Base-by-base conservation (phyloP, 2,888 invertebrate species). In the Copidosoma aretas region DNA sequence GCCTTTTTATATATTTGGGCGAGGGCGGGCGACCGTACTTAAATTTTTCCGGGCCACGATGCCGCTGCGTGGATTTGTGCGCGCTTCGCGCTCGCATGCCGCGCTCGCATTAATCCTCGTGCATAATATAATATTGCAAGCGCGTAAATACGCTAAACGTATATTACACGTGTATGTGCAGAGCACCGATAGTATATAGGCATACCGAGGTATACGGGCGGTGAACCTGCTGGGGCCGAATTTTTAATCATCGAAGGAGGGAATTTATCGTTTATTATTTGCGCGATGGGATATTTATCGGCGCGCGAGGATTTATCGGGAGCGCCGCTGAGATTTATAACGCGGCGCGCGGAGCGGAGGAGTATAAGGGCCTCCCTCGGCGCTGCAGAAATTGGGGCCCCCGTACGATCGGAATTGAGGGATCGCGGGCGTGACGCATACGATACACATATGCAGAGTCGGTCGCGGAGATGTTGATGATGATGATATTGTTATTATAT, bases 401-500 rank as follows among this genome's bases (percentile, higher is more conserved):
- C 14, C 14, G 8, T 14, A 14, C 43, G 59, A 46, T 15, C 24
- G 54, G 24, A 22, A 54, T 54, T 54, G 54, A 54, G 54, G 24
- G 54, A 54, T 54, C 54, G 24, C 3, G 21, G n/a, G 19, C 12
- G 19, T 19, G 19, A 19, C 21, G 59, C 22, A 41, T 10, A 53
- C 5, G 46, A n/a, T 54, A 14, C 19, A 5, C 19, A 5, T 24
- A 19, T 10, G 39, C 19, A 4, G 15, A 1, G 14, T 4, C n/a
- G 57, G 57, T 14, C n/a, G 19, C 10, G n/a, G 39, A 21, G 32
- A 15, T 12, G 21, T 17, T 17, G 14, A 17, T 32, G 17, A 25
- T 25, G 2, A n/a, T 32, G n/a, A 10, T 17, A 8, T 22, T 22
- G 24, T 60, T 32, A 10, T 87, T 87, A 95, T 95, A 92, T 96